Evolutionary conservation across 2,888 invertebrate species (phyloP).

Genomic region (Acleris holmiana): DNA sequence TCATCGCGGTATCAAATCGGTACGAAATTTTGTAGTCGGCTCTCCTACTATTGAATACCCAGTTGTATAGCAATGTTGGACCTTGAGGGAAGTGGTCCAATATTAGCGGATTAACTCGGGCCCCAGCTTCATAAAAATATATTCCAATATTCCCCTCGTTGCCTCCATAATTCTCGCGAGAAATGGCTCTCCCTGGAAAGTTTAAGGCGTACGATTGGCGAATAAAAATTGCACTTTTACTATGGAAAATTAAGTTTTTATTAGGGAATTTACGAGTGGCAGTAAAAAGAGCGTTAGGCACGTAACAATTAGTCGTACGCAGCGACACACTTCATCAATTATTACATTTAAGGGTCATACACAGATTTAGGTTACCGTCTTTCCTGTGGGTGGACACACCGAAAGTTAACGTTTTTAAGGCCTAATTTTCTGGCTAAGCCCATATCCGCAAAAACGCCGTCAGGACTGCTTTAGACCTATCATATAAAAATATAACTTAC

Average conservation of each 20-base stretch:
- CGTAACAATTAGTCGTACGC: conserved; percentile 40
- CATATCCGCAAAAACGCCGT: too few species aligned
- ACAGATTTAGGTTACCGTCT: too few species aligned
- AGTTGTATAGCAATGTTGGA: conserved; percentile 57
- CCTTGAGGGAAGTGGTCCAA: conserved; percentile 61
- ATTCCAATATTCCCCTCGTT: conserved; percentile 76
- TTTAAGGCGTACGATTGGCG: conserved; percentile 75
- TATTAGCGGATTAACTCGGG: conserved; percentile 79
- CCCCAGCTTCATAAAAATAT: conserved; percentile 75
- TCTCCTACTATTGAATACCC: too few species aligned
- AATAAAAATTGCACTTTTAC: conserved; percentile 79
- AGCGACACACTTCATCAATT: too few species aligned
- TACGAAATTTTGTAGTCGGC: too few species aligned
- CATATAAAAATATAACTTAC: too few species aligned
- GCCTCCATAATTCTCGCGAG: conserved; percentile 74
- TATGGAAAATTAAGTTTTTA: conserved; percentile 77
- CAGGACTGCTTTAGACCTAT: too few species aligned
- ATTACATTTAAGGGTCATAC: too few species aligned
- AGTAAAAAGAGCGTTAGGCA: conserved; percentile 48
- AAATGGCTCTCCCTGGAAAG: conserved; percentile 74
- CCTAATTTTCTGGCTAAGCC: too few species aligned
- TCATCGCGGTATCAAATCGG: too few species aligned
- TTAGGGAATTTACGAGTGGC: conserved; percentile 66
- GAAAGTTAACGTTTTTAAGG: too few species aligned
- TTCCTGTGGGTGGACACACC: too few species aligned